phyloP scores from a whole-genome alignment of 2,888 invertebrate species.

The Eupithecia inturbata region DNA sequence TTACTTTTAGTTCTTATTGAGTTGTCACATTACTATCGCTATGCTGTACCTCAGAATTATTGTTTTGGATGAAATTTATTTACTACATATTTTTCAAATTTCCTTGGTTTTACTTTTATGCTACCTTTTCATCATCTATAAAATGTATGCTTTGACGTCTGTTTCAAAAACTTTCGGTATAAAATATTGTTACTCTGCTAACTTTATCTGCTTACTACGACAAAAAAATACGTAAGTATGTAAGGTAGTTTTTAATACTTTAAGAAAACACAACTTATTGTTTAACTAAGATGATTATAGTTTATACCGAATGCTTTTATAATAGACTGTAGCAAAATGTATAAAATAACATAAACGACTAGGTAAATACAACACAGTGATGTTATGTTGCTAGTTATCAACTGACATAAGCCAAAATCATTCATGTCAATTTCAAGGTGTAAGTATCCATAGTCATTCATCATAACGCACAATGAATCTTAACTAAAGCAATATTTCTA shows the following conservation, averaged over 20 bases:
- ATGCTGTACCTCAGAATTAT: slow-evolving; percentile 45
- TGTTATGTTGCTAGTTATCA: neutral
- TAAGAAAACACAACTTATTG: neutral
- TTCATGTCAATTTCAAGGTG: slow-evolving; percentile 28
- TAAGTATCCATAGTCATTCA: neutral
- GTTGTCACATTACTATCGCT: slow-evolving; percentile 55
- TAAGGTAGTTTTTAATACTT: neutral
- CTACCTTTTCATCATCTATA: neutral
- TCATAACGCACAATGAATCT: slow-evolving; percentile 36
- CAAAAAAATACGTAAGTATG: neutral
- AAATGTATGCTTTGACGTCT: slow-evolving; percentile 3
- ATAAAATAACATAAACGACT: neutral
- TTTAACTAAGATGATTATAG: neutral
- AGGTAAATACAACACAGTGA: neutral
- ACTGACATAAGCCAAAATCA: neutral
- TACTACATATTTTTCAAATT: neutral
- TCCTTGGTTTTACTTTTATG: neutral
- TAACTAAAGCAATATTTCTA: slow-evolving; percentile 48
- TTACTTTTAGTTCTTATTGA: slow-evolving; percentile 53
- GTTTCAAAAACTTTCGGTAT: slow-evolving; percentile 21
- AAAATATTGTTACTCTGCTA: slow-evolving; percentile 3
- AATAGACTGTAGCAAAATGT: neutral
- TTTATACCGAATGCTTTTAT: neutral
- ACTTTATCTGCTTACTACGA: neutral
- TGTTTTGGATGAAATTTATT: slow-evolving; percentile 39